phyloP scores from a whole-genome alignment of 2,113 vertebrate species.

The Rattus norvegicus region GRCr8 NC_086037.1:43461501-43462000 shows the following conservation, averaged over 20 bases:
- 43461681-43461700: neutral
- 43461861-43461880: neutral
- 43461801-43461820: neutral
- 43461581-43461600: neutral
- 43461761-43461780: conserved; percentile 6
- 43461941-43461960: neutral
- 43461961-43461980: neutral
- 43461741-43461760: neutral
- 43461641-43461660: neutral
- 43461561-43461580: neutral
- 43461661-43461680: conserved; percentile 33
- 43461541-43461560: neutral
- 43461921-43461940: neutral
- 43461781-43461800: neutral
- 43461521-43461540: neutral
- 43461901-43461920: neutral
- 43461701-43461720: neutral
- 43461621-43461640: neutral
- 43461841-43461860: neutral
- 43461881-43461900: neutral
- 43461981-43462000: too few relatives aligned
- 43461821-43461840: neutral
- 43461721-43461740: neutral
- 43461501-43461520: neutral
- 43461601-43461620: neutral